Conservation (phyloP, 2,888 invertebrate species). For the Coelopa pilipes region DNA sequence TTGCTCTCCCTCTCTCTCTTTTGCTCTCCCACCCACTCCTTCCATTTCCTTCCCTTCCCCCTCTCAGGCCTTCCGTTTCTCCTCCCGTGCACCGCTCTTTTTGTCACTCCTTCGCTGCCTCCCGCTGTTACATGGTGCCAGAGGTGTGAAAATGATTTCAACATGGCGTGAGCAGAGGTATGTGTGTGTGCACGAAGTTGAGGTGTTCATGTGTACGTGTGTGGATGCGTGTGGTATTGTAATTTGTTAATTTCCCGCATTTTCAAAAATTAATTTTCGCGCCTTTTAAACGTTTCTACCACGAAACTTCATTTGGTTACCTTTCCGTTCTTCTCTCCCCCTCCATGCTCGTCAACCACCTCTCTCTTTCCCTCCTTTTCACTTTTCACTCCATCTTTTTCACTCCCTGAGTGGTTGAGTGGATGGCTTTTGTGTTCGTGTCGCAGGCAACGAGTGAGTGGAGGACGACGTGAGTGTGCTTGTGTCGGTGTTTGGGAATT, state of each 20-base stretch:
- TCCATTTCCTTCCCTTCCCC: too few species aligned
- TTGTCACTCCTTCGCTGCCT: too few species aligned
- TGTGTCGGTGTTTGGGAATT: background rate
- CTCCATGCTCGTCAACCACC: background rate
- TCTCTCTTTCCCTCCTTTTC: background rate
- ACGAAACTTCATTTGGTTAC: constrained; percentile 12
- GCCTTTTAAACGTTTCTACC: constrained; percentile 25
- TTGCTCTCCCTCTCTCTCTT: too few species aligned
- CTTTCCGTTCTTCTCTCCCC: background rate
- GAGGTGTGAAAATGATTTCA: constrained; percentile 16
- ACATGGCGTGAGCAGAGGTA: background rate
- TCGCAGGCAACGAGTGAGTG: constrained; percentile 6
- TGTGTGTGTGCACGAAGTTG: background rate
- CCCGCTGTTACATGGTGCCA: background rate
- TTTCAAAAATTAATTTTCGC: constrained; percentile 61
- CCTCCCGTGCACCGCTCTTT: too few species aligned
- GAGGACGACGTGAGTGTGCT: constrained; percentile 2
- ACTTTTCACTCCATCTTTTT: background rate
- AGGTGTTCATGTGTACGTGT: constrained; percentile 24
- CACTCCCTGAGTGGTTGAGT: background rate
- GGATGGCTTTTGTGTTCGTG: constrained; percentile 37
- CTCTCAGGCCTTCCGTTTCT: too few species aligned
- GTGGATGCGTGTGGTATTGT: constrained; percentile 49
- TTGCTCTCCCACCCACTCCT: too few species aligned
- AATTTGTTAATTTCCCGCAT: constrained; percentile 62